Evolutionary conservation across 1,140 invertebrate genomes (phyloP), one percentile per base, ranked within the genome.

Genomic region (Oscheius sp.): DNA sequence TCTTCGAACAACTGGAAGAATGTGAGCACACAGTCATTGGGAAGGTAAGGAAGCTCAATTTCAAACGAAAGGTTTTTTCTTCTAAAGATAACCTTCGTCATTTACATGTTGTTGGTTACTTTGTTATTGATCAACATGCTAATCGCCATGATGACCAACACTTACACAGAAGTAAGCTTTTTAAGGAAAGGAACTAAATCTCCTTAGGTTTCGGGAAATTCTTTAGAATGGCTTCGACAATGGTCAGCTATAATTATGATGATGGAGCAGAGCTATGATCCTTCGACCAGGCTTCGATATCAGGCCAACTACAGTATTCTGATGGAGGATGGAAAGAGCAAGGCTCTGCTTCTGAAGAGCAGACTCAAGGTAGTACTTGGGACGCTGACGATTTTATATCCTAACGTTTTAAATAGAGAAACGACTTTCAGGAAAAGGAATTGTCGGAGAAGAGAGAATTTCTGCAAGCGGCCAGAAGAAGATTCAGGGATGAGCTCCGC

Each of bases 61-160:
- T 61, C 64, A 77, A 58, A 42, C 68, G 28, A 76, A 77, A 52
- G 62, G 20, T 18, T 32, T 31, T 75, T 26, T 64, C 78, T 28
- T 79, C 67, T 59, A 69, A 58, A 93, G 92, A 87, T 93, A 31
- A 87, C 95, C 28, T 97, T 96, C 86, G 91, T 96, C 7, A 87
- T 97, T 1, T 97, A 95, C 86, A 97, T 97, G 93, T 92, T 91
- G 58, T 92, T 97, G 79, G 95, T 97, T 15, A 93, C 93, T 0
- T 91, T 97, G 77, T 86, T 98, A 1, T 86, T 98, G 55, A 92
- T 98, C 7, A 97, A 98, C 88, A 95, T 98, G 93, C 88, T 98
- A 82, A 97, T 98, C 80, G 95, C 95, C 78, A 97, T 97, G 95
- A 97, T 98, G 95, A 95, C 94, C 0, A 97, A 97, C 85, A 98